Evolutionary conservation across 2,888 invertebrate genomes (phyloP), one percentile per base, ranked within the genome.

Genomic region (Hirudinaria manillensis): DNA sequence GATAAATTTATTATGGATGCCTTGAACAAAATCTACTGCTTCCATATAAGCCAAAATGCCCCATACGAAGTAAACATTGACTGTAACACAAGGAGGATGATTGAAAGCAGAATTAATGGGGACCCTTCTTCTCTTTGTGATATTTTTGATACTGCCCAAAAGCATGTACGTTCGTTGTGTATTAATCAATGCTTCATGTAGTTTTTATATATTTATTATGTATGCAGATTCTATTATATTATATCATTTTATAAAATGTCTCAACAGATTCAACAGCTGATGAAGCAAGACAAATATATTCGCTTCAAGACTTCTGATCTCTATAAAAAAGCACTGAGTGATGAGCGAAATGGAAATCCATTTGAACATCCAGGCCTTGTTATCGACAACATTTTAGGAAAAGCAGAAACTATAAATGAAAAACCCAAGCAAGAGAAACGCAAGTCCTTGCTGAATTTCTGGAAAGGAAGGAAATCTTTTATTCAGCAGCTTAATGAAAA

Each of bases 301-400:
- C 32, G 68, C n/a, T 68, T 68, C 68, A 68, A 68, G 36, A n/a
- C 36, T 34, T 68, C 68, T 34, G 68, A 68, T 7, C n/a, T 68
- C 29, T 68, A 68, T 21, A 29, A n/a, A 19, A 10, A 34, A 68
- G 32, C 34, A 29, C 68, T 34, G 10, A 36, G 10, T 32, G 32
- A 68, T 68, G 68, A 68, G 19, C n/a, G 34, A n/a, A 32, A 7
- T 68, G 68, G 68, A 3, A 68, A 36, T 16, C 68, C 68, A 6
- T 61, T 61, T 16, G 61, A 61, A n/a, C 29, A 27, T 61, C 29
- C 61, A 19, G n/a, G 61, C 29, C 24, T 16, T n/a, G 24, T 27
- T n/a, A 61, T 10, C 24, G 29, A 61, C 21, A 10, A 10, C n/a
- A 10, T 27, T 61, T 61, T 61, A 61, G 29, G 7, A 7, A 61